These are phyloP conservation scores for Poecilia velifera DNA, from an alignment of 2,797 vertebrate genomes.

Conservation along the genomic window DNA sequence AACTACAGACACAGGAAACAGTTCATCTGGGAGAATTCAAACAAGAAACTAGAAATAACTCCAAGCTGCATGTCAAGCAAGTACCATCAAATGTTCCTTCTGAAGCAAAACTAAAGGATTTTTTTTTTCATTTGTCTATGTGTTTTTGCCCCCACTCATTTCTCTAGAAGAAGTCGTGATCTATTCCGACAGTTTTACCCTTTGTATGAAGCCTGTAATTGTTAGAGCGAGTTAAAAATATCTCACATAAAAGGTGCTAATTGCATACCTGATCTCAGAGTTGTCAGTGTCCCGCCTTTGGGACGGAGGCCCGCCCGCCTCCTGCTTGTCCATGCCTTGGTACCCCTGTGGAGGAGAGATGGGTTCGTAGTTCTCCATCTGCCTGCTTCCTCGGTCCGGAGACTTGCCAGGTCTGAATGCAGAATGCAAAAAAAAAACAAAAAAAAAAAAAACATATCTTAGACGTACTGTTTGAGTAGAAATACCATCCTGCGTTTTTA, in stretches of 20 bases:
- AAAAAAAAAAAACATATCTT: not conserved
- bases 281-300: constrained; percentile 88
- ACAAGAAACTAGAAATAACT: not conserved
- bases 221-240: not conserved
- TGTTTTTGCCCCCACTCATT: not conserved
- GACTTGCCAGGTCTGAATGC: constrained; percentile 91
- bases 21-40: constrained; percentile 1
- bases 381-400: constrained; percentile 90
- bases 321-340: constrained; percentile 89
- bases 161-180: not conserved
- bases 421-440: not conserved
- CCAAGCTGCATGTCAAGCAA: not conserved
- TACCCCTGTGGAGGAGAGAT: constrained; percentile 95
- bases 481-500: not conserved
- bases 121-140: not conserved
- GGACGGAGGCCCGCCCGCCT: constrained; percentile 81
- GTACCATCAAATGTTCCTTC: not conserved
- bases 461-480: not conserved
- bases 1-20: constrained; percentile 9
- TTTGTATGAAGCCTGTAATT: not conserved
- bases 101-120: not conserved
- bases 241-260: not conserved
- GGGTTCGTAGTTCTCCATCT: constrained; percentile 94
- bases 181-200: not conserved
- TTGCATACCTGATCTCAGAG: constrained; percentile 89